Evolutionary conservation across 2,888 invertebrate species (phyloP), one percentile per base, ranked within the genome.

Genomic region (Leptopilina myrica): DNA sequence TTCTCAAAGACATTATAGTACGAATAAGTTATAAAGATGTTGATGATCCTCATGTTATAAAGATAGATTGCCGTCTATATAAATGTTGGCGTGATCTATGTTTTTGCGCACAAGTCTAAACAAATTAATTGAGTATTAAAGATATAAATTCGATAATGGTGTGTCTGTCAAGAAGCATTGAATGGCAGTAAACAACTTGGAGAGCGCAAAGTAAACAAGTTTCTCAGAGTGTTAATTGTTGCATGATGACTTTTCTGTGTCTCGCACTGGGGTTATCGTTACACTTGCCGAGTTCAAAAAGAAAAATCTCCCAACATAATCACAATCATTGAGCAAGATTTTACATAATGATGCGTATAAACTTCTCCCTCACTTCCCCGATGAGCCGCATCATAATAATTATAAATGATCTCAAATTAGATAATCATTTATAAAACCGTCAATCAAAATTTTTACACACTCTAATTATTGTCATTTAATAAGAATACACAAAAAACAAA

Each of bases 271-370:
- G 82, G 84, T 82, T 82, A 82, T 81, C 78, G 81, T 76, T 62
- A 9, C 26, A 56, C 62, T 12, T 40, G 40, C 65, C 33, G 78
- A 69, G 80, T 80, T 80, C 43, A 43, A 43, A 43, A 43, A 77
- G 33, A 79, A 80, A 82, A 78, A 79, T 79, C 69, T 79, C 80
- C 78, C 82, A 33, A 56, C 81, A 49, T 49, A 82, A 76, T 77
- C 64, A 14, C 79, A 66, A 69, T 81, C 79, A 82, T 82, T 80
- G 79, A 78, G 78, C 83, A 81, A 81, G 77, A 77, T 80, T 82
- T 82, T 80, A 81, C 80, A 80, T 81, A 82, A 82, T 78, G 78
- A 73, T 73, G 56, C n/a, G 33, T 73, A 33, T 33, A 56, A 73
- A 33, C 56, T 53, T 62, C 20, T 9, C n/a, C 76, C 40, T 59